Base-by-base conservation (phyloP, 2,888 invertebrate genomes). In the Troides oblongomaculatus region DNA sequence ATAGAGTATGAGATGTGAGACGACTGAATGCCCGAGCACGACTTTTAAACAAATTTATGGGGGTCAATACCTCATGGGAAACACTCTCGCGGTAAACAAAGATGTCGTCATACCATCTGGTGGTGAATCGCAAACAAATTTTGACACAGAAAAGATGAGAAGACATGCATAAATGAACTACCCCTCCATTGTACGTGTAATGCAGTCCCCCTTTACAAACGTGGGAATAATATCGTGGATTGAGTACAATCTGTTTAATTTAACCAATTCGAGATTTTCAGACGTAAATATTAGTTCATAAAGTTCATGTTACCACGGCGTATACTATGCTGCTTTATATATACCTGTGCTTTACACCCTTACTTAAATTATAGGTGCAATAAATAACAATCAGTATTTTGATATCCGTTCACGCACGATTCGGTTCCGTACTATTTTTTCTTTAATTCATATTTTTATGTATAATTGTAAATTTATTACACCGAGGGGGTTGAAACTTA, bases 381-480 rank as follows among this genome's bases (percentile, higher is more conserved):
- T 90, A 91, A 89, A 88, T 91, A 86, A 86, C 83, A 90, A 89
- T 89, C 86, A 86, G 84, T 86, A 86, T 89, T 88, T 87, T 86
- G 85, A 87, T 87, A 81, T 65, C 78, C 75, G 79, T 85, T 84
- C 83, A 84, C 79, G 85, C 82, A 72, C 82, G 84, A 69, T 64
- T 64, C 61, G 57, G 43, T 50, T 18, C 14, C 18, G 50, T 4
- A 50, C 50, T 17, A 18, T 50, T 14, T 50, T 50, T 39, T 39
- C 39, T 39, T 50, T 50, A 14, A 50, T 17, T 14, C 50, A 50
- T 50, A 50, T 50, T 50, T 50, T 50, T 17, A 50, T 50, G 50
- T 50, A 50, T 50, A 50, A 17, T 50, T 50, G 50, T 50, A 50
- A 50, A 50, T 50, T 50, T 50, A 50, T 50, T 50, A 50, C 3